Conservation (phyloP, 2,888 invertebrate species). For the Drosophila cognata region DNA sequence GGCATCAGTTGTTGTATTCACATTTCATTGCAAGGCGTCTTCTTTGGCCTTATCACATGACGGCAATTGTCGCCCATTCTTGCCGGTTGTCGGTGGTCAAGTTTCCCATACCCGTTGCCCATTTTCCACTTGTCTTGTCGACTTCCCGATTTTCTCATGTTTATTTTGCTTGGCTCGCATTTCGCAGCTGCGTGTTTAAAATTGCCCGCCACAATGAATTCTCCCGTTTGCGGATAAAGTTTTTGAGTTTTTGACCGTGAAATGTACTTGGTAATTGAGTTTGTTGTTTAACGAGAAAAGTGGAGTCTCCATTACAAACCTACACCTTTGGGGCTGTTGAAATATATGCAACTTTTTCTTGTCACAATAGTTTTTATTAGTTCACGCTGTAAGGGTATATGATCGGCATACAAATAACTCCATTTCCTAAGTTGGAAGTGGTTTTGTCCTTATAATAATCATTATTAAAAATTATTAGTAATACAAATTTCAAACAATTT, state of each 20-base stretch:
- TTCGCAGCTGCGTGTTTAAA: slow-evolving; percentile 56
- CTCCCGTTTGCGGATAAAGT: slow-evolving; percentile 21
- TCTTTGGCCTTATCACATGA: slow-evolving; percentile 29
- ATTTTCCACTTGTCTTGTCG: background rate
- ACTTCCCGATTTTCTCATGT: slow-evolving; percentile 40
- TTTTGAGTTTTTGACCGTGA: slow-evolving; percentile 46
- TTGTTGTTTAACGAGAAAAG: slow-evolving; percentile 25
- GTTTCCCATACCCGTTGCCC: slow-evolving; percentile 37
- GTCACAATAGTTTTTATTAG: background rate
- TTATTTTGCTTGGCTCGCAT: slow-evolving; percentile 47
- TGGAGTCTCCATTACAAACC: background rate
- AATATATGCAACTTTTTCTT: slow-evolving; percentile 4
- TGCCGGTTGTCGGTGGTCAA: slow-evolving; percentile 55
- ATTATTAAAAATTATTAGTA: no score
- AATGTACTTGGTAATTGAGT: slow-evolving; percentile 38
- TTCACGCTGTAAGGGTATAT: background rate
- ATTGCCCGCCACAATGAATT: slow-evolving; percentile 37
- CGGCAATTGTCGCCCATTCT: slow-evolving; percentile 55
- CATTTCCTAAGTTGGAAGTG: background rate
- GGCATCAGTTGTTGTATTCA: slow-evolving; percentile 9
- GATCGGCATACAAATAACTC: slow-evolving; percentile 3
- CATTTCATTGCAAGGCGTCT: slow-evolving; percentile 25
- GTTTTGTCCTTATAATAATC: background rate
- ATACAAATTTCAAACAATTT: background rate
- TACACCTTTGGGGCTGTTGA: background rate